A percentile compares a stretch with the other conserved stretches of the same genome.
phyloP scores from a whole-genome alignment of 2,113 vertebrate species.

The Martes martes region DNA sequence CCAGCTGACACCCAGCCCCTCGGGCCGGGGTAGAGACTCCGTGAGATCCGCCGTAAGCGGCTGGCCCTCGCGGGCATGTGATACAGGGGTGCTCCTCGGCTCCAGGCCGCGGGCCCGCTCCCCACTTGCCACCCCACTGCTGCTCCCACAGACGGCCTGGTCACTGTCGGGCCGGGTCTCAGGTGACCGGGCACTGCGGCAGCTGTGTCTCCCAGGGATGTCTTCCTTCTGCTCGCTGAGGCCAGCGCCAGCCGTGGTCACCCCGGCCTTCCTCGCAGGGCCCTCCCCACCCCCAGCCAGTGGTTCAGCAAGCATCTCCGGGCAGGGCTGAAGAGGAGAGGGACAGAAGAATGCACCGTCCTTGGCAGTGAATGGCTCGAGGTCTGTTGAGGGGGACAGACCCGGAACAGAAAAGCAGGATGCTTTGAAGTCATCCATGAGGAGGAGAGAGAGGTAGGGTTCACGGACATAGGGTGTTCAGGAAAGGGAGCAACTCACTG shows the following conservation, averaged over 20 bases:
- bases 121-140: neutral
- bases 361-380: neutral
- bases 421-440: accelerated
- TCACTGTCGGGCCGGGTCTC: neutral
- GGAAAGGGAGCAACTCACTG: neutral
- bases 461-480: neutral
- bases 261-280: neutral
- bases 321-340: neutral
- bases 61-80: accelerated
- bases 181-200: neutral
- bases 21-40: accelerated
- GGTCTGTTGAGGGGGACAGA: neutral
- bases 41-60: accelerated
- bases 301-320: neutral
- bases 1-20: neutral
- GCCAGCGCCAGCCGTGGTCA: accelerated
- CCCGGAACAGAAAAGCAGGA: no score
- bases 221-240: neutral
- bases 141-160: neutral
- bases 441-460: neutral
- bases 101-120: neutral
- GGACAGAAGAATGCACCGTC: accelerated
- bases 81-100: accelerated
- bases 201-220: neutral
- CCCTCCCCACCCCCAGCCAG: accelerated